Percentiles rank a stretch among this genome's conserved stretches.
Conservation (phyloP, 2,113 vertebrate genomes). For the Hydropotes inermis region DNA sequence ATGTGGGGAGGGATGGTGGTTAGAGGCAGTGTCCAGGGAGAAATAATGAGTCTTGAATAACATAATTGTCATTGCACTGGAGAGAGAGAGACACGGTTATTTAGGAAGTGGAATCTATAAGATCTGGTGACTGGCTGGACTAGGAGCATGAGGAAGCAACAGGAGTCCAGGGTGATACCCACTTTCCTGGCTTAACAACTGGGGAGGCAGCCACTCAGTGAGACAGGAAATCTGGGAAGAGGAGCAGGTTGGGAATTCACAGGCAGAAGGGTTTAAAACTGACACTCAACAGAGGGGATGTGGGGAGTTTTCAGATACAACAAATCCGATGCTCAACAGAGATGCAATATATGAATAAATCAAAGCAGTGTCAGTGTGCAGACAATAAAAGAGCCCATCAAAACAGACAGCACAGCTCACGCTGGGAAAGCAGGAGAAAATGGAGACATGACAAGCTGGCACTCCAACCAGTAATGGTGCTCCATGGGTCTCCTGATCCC, state of each 20-base stretch:
- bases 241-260: background rate
- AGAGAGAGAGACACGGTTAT: background rate
- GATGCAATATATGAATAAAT: background rate
- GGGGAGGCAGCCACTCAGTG: background rate
- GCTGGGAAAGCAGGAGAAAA: background rate
- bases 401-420: background rate
- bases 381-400: background rate
- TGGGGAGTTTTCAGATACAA: background rate
- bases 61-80: background rate
- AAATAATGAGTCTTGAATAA: background rate
- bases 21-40: background rate
- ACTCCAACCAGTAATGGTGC: background rate
- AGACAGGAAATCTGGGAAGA: background rate
- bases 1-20: fast-evolving
- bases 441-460: background rate
- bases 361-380: background rate
- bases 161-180: background rate
- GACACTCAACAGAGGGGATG: background rate
- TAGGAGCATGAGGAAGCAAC: background rate
- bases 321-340: background rate
- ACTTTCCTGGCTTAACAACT: background rate
- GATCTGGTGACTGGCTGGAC: background rate
- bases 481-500: background rate
- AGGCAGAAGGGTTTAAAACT: background rate
- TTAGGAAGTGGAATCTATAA: background rate